Evolutionary conservation across 2,113 vertebrate species (phyloP), one percentile per base, ranked within the genome.

Genomic region (Daphoenositta chrysoptera): DNA sequence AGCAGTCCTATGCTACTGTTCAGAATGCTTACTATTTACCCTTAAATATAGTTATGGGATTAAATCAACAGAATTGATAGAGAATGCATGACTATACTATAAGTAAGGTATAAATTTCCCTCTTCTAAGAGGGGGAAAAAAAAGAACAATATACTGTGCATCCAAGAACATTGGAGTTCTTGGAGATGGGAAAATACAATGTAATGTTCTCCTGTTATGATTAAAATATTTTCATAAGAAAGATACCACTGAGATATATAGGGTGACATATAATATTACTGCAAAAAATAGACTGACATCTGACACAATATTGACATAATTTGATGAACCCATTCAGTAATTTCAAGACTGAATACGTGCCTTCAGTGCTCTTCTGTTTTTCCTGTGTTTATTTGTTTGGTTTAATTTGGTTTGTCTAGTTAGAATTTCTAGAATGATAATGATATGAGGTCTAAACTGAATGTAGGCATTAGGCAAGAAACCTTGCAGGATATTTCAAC

Each of bases 371-470:
- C 21, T 83, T 93, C 8, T 71, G 58, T 83, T 75, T 68, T 58
- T 76, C 3, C 28, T 73, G 11, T 58, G 58, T 54, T 61, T 92
- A 33, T 88, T 95, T 88, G 37, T 82, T 87, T 81, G 30, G 15
- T 77, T 91, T 85, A 37, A 69, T 87, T 70, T 90, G 9, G 14
- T 86, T 90, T 77, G 26, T n/a, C 42, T 80, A 19, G 30, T 44
- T 96, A 76, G 30, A 87, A 73, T 91, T 91, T 95, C 64, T 91
- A 63, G 71, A 93, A 90, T 73, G 58, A 37, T 66, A 77, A 23
- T 23, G 45, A 77, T 70, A 48, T 70, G 31, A 90, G 21, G 35
- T 63, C 71, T 83, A 83, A 90, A 83, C 21, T 42, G 27, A 93
- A 92, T 58, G 20, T 27, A 77, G 53, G 18, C 68, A 89, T 86